phyloP scores from a whole-genome alignment of 2,888 invertebrate genomes.

The Opisthograptis luteolata region DNA sequence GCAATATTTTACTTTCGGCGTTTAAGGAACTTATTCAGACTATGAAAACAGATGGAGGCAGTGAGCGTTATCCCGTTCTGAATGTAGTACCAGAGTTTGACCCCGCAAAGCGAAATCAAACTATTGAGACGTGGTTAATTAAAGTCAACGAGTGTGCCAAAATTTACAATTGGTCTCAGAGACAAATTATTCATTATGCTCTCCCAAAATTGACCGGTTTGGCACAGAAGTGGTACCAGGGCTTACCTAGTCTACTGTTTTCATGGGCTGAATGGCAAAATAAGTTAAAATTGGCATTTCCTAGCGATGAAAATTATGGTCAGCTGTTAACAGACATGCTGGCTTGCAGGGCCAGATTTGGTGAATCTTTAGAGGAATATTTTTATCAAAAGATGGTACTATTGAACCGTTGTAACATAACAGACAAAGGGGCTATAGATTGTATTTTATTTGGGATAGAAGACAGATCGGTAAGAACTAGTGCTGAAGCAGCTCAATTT shows the following conservation, averaged over 20 bases:
- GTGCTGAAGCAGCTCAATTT: conserved; percentile 10
- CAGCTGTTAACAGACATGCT: conserved; percentile 1
- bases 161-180: conserved; percentile 9
- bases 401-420: conserved; percentile 1
- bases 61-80: not conserved
- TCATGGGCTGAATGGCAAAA: conserved; percentile 5
- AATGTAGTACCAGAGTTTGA: conserved; percentile 4
- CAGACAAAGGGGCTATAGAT: not conserved
- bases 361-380: conserved; percentile 4
- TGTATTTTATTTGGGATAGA: conserved; percentile 5
- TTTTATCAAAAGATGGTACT: conserved; percentile 5
- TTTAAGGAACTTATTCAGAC: not conserved
- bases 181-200: conserved; percentile 5
- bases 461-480: not conserved
- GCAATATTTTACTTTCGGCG: not conserved
- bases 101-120: not conserved
- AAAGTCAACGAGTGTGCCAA: conserved; percentile 9
- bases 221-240: conserved; percentile 8
- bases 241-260: not conserved
- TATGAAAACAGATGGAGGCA: not conserved
- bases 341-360: not conserved
- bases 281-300: not conserved
- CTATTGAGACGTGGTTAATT: conserved; percentile 4
- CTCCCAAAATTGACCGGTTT: too few species aligned
- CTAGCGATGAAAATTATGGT: not conserved